phyloP scores from a whole-genome alignment of 2,797 vertebrate species.

The Capromys pilorides region DNA sequence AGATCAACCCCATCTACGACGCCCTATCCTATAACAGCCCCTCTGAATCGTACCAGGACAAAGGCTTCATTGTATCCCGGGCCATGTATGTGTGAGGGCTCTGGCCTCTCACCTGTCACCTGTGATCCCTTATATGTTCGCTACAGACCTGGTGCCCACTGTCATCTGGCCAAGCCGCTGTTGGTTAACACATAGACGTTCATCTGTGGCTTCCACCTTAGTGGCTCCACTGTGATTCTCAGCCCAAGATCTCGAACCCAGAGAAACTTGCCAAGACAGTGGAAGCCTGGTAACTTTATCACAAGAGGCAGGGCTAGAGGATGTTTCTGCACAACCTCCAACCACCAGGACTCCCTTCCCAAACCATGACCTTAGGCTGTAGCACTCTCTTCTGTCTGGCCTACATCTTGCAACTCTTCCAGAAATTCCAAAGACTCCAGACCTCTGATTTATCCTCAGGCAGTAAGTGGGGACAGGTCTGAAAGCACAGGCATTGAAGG shows the following conservation, averaged over 20 bases:
- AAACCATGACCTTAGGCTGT: constrained; percentile 7
- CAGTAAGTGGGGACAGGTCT: constrained; percentile 1
- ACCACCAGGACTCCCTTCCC: not conserved
- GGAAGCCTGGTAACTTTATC: constrained; percentile 26
- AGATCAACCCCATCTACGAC: constrained; percentile 84
- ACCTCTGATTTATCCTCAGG: constrained; percentile 22
- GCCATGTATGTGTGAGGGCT: constrained; percentile 83
- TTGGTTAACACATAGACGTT: not conserved
- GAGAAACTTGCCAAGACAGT: constrained; percentile 26
- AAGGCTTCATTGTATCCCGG: constrained; percentile 84
- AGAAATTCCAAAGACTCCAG: not conserved
- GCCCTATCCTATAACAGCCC: constrained; percentile 69
- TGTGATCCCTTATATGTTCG: constrained; percentile 7
- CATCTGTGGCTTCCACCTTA: constrained; percentile 36
- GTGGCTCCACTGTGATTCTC: not conserved
- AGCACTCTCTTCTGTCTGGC: not conserved
- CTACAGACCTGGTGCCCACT: not conserved
- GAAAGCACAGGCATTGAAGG: not conserved
- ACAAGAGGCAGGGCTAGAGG: not conserved
- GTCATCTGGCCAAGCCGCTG: not conserved
- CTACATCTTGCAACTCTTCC: not conserved
- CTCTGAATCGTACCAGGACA: constrained; percentile 74
- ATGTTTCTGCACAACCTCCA: not conserved
- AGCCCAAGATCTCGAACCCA: constrained; percentile 4
- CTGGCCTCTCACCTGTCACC: not conserved